phyloP scores from a whole-genome alignment of 2,888 invertebrate genomes.

The Tetanocera ferruginea region DNA sequence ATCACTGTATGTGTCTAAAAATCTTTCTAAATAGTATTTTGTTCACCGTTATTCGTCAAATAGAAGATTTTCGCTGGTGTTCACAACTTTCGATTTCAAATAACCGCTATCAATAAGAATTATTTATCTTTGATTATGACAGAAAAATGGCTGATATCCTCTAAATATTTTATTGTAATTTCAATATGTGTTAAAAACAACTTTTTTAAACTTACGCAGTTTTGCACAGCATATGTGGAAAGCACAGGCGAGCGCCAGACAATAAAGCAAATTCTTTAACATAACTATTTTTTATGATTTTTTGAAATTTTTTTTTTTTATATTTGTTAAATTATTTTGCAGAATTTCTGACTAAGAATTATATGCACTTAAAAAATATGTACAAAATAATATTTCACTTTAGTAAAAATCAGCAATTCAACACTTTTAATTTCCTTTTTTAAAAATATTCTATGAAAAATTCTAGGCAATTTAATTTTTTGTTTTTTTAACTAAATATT shows the following conservation, averaged over 20 bases:
- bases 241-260: background rate
- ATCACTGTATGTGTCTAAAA: too few species aligned
- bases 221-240: conserved; percentile 43
- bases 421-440: background rate
- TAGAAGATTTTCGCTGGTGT: too few species aligned
- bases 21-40: too few species aligned
- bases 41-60: too few species aligned
- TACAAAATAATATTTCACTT: background rate
- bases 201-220: conserved; percentile 46
- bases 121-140: too few species aligned
- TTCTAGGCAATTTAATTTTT: background rate
- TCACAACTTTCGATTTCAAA: too few species aligned
- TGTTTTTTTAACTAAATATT: background rate
- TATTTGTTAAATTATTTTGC: background rate
- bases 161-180: background rate
- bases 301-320: background rate
- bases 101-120: too few species aligned
- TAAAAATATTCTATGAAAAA: background rate
- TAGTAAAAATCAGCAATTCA: background rate
- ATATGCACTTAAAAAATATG: background rate
- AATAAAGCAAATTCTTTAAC: conserved; percentile 9
- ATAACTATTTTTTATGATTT: too few species aligned
- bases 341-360: background rate
- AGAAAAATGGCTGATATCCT: too few species aligned
- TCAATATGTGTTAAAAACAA: background rate